These are phyloP conservation scores for Sebastes cheni DNA, from an alignment of 2,797 vertebrate species.

Conservation along the genomic window DNA sequence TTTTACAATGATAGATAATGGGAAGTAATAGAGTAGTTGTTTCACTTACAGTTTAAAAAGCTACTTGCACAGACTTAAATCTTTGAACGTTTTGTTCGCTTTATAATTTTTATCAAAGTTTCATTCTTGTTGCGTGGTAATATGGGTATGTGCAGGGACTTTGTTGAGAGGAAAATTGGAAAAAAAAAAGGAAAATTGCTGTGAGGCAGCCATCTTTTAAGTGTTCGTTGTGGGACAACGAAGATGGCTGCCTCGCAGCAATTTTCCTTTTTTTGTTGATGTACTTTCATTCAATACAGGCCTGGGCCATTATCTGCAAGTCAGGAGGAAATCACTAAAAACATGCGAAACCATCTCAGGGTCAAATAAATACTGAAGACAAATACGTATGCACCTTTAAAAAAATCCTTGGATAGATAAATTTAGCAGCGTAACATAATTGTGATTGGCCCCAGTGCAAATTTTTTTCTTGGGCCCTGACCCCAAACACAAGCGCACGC, in stretches of 20 bases:
- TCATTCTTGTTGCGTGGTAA: neutral
- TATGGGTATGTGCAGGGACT: neutral
- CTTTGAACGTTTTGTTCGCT: neutral
- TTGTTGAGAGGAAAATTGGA: neutral
- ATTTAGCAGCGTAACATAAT: too few species aligned
- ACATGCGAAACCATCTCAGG: neutral
- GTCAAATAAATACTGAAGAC: neutral
- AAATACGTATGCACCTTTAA: neutral
- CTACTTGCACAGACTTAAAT: neutral
- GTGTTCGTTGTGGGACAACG: too few species aligned
- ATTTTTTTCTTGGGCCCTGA: too few species aligned
- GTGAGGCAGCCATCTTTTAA: too few species aligned
- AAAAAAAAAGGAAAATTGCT: too few species aligned
- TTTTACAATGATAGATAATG: neutral
- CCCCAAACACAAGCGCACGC: too few species aligned
- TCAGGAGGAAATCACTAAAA: neutral
- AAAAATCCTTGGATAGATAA: neutral
- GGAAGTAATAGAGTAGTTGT: neutral
- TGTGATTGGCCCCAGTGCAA: too few species aligned
- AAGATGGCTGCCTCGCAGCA: neutral
- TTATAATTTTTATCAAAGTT: conserved; percentile 12
- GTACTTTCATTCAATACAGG: neutral
- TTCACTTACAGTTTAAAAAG: neutral
- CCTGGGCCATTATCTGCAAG: neutral
- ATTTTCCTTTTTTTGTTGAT: neutral